Evolutionary conservation across 2,888 invertebrate genomes (phyloP).

Genomic region (Sinhomidia bicolor): DNA sequence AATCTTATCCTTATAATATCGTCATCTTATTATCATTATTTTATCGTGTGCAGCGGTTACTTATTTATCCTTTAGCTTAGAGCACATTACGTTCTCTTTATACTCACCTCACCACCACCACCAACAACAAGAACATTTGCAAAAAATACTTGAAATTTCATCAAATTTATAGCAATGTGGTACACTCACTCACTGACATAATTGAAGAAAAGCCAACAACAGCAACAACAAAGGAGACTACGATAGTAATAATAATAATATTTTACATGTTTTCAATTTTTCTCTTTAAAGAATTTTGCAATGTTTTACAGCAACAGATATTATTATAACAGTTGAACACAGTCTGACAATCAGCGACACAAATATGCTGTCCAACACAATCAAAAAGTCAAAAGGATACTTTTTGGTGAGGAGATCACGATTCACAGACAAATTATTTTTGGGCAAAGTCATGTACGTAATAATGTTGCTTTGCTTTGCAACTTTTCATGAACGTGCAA

Average conservation of each 20-base stretch:
- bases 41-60: not conserved
- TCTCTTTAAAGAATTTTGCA: not conserved
- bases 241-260: no score
- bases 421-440: constrained; percentile 55
- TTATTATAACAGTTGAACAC: not conserved
- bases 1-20: constrained; percentile 19
- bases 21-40: constrained; percentile 6
- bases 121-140: not conserved
- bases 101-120: no score
- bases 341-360: constrained; percentile 7
- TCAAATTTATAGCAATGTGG: not conserved
- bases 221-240: not conserved
- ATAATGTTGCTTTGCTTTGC: not conserved
- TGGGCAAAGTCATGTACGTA: constrained; percentile 20
- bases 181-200: constrained; percentile 53
- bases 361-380: not conserved
- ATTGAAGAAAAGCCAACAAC: constrained; percentile 43
- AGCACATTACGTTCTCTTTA: not conserved
- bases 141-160: not conserved
- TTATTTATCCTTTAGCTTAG: not conserved
- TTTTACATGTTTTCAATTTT: constrained; percentile 27
- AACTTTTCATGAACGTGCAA: not conserved
- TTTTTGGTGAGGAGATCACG: constrained; percentile 52
- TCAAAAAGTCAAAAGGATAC: constrained; percentile 33
- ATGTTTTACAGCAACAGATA: not conserved